Evolutionary conservation across 2,797 vertebrate species (phyloP), one percentile per base, ranked within the genome.

Genomic region (Diplodus puntazzo): DNA sequence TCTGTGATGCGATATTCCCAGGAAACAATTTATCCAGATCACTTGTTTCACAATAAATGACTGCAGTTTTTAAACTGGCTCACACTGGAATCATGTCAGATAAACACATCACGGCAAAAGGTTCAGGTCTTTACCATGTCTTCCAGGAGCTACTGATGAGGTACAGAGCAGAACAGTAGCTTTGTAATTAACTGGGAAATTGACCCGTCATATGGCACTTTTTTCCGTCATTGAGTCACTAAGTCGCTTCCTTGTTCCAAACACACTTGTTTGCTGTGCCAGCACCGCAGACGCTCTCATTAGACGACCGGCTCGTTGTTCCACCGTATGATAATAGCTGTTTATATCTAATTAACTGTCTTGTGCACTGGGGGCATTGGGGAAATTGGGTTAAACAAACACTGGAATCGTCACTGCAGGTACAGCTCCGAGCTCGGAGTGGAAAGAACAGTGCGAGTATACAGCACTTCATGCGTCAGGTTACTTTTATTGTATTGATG

Each of bases 281-380:
- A 88, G 88, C 86, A 62, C 62, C 25, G 55, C 88, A 92, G 91
- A 92, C 89, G 84, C 91, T 85, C 89, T 92, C 87, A 86, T 89
- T 89, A 92, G 87, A 89, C 89, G 93, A 88, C 83, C 87, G 74
- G 88, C 85, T 83, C 54, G 69, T 91, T 90, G 86, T 91, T 91
- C 88, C 84, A 82, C 76, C 87, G 87, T 88, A 91, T 92, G 89
- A 92, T 94, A 92, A 93, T 91, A 90, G 90, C 91, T 92, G 87
- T 93, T 93, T 91, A 81, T 90, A 93, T 92, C 88, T 89, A 85
- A 88, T 94, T 92, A 94, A 91, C 81, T 74, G 78, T 72, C 78
- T 81, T 88, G 80, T 87, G 83, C 83, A 72, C 85, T 84, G 84
- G 80, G 84, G 88, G 80, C 77, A 75, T 72, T 68, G 62, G 76